Evolutionary conservation across 2,797 vertebrate genomes (phyloP).

Genomic region (Vireo griseus): DNA sequence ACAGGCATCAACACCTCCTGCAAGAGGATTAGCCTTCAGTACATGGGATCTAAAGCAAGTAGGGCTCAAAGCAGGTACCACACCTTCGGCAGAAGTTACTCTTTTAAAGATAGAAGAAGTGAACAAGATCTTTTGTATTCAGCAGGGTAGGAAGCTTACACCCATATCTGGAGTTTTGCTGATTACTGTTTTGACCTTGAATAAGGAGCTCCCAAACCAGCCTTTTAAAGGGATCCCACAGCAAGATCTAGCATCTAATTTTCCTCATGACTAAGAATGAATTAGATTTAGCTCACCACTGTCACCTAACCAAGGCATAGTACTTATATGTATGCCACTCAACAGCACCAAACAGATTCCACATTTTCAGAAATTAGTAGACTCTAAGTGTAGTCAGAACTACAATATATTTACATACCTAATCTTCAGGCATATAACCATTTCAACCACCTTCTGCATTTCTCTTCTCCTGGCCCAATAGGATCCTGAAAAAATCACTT

Average conservation of each 20-base stretch:
- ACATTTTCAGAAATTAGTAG: fast-evolving
- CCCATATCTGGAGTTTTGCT: fast-evolving
- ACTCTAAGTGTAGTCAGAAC: fast-evolving
- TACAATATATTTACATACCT: fast-evolving
- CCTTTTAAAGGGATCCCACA: fast-evolving
- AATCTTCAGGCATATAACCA: neutral
- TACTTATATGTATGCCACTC: fast-evolving
- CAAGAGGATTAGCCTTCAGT: neutral
- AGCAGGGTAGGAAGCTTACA: fast-evolving
- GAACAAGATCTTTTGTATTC: fast-evolving
- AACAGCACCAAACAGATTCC: neutral
- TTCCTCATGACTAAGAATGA: neutral
- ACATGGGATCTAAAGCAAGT: fast-evolving
- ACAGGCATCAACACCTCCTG: neutral
- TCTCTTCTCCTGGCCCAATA: fast-evolving
- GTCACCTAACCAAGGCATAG: fast-evolving
- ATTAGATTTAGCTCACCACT: fast-evolving
- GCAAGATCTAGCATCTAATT: fast-evolving
- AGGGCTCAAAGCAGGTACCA: neutral
- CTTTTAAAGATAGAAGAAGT: fast-evolving
- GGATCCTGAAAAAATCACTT: fast-evolving
- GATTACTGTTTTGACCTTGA: fast-evolving
- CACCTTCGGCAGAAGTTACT: fast-evolving
- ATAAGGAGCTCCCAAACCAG: neutral
- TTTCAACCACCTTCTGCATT: neutral